These are phyloP conservation scores for Centropyge bicolor DNA, from an alignment of 2,797 vertebrate species.

Conservation along the genomic window DNA sequence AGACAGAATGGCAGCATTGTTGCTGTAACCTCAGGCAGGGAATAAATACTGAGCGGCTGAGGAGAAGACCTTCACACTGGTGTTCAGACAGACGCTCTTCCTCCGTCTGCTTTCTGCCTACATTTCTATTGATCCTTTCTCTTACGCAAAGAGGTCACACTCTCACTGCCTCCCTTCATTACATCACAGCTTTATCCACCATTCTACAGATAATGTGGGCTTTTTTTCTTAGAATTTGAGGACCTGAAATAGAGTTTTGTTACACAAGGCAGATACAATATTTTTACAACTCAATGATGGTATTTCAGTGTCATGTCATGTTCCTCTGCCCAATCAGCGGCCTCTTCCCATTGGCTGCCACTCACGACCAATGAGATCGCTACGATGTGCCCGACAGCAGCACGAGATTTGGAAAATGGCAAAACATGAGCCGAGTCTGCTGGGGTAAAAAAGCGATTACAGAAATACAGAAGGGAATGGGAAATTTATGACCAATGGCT, in stretches of 20 bases:
- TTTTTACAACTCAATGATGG: too few species aligned
- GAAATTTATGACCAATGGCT: too few species aligned
- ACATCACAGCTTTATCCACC: conserved; percentile 1
- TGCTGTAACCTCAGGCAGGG: conserved; percentile 55
- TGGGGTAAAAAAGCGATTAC: too few species aligned
- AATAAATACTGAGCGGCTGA: conserved; percentile 47
- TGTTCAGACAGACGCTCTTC: conserved; percentile 36
- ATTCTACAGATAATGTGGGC: neutral
- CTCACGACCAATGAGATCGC: too few species aligned
- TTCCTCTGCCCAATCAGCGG: too few species aligned
- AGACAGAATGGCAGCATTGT: conserved; percentile 27
- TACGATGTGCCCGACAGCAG: too few species aligned
- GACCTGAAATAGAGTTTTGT: neutral
- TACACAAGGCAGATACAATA: too few species aligned
- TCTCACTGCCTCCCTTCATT: conserved; percentile 19
- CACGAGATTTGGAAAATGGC: too few species aligned
- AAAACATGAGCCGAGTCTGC: too few species aligned
- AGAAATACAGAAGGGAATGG: too few species aligned
- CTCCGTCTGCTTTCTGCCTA: conserved; percentile 49
- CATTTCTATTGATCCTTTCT: conserved; percentile 53
- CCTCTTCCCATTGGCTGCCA: too few species aligned
- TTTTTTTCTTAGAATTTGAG: neutral
- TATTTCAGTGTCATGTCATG: too few species aligned
- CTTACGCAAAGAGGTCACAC: conserved; percentile 39
- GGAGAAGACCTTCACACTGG: conserved; percentile 61